Conservation (phyloP, 1,140 invertebrate species). For the Atta texana region DNA sequence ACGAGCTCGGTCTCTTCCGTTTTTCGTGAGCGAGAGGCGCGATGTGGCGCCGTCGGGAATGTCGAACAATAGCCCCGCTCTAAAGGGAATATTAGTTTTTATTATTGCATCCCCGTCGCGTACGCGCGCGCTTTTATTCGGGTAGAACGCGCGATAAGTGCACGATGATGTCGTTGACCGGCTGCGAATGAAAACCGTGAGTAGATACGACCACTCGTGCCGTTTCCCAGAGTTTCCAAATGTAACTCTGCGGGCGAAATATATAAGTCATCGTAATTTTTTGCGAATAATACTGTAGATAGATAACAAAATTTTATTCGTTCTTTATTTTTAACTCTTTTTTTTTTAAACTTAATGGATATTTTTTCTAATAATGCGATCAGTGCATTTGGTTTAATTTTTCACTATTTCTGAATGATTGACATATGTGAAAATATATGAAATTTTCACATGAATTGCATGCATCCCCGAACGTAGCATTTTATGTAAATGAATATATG, state of each 20-base stretch:
- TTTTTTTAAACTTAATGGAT: neutral
- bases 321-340: too few species aligned
- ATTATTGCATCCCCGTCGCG: constrained; percentile 34
- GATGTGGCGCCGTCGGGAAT: constrained; percentile 53
- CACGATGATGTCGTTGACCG: constrained; percentile 38
- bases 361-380: neutral
- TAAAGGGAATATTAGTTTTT: constrained; percentile 75
- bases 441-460: constrained; percentile 20
- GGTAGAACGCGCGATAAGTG: constrained; percentile 36
- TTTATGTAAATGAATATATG: constrained; percentile 50
- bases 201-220: constrained; percentile 8
- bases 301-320: constrained; percentile 18
- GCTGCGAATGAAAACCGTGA: constrained; percentile 44
- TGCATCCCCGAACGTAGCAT: neutral
- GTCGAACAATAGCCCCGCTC: constrained; percentile 70
- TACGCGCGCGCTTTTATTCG: constrained; percentile 44
- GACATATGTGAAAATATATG: neutral
- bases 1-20: constrained; percentile 36
- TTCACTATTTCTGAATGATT: constrained; percentile 17
- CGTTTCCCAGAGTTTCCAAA: neutral
- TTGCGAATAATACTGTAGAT: neutral
- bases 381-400: constrained; percentile 1
- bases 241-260: neutral
- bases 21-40: constrained; percentile 58
- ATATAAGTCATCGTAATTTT: constrained; percentile 10